phyloP scores from a whole-genome alignment of 1,140 invertebrate genomes.

The Luehdorfia chinensis region DNA sequence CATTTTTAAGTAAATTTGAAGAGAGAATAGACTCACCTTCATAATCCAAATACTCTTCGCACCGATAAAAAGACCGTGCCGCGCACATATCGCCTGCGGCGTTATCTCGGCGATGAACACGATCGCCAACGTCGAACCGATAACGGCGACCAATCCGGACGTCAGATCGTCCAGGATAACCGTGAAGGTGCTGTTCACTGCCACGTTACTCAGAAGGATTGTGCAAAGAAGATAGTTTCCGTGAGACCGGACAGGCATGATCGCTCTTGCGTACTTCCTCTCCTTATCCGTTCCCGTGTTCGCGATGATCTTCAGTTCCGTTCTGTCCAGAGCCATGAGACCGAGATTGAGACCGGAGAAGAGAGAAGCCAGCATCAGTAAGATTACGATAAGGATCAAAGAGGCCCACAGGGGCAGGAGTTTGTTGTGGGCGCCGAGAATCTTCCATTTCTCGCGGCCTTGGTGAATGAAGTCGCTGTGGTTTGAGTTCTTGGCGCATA shows the following conservation, averaged over 20 bases:
- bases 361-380: constrained; percentile 92
- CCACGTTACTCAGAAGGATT: constrained; percentile 97
- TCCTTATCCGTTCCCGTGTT: constrained; percentile 90
- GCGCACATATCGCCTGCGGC: constrained; percentile 93
- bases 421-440: constrained; percentile 82
- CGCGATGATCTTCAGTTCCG: constrained; percentile 95
- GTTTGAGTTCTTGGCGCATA: constrained; percentile 80
- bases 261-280: constrained; percentile 89
- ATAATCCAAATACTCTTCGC: constrained; percentile 97
- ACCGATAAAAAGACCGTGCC: constrained; percentile 96
- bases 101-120: constrained; percentile 99
- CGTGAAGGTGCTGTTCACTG: constrained; percentile 98
- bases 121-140: constrained; percentile 94
- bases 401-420: constrained; percentile 87
- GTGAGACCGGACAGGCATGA: constrained; percentile 92
- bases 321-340: constrained; percentile 96
- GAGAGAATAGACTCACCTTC: constrained; percentile 82
- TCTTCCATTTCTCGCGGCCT: constrained; percentile 81
- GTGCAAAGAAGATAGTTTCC: constrained; percentile 98
- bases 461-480: constrained; percentile 83
- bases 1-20: too few species aligned
- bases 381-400: constrained; percentile 85
- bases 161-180: constrained; percentile 97
- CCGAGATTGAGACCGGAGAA: constrained; percentile 98
- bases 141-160: constrained; percentile 91